phyloP scores from a whole-genome alignment of 2,797 vertebrate species.

The Melanotaenia boesemani region DNA sequence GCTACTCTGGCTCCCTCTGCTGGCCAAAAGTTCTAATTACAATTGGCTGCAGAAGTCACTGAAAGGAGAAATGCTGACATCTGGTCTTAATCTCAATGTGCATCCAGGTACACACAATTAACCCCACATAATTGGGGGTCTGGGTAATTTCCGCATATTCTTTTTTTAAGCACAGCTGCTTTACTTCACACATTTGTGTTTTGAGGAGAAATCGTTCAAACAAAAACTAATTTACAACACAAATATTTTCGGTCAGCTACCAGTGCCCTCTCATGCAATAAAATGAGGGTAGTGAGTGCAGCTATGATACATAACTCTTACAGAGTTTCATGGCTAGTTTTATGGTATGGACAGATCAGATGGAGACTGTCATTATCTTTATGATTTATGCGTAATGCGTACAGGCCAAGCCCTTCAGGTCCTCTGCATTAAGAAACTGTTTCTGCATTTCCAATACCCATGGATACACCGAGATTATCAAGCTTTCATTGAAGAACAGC shows the following conservation, averaged over 20 bases:
- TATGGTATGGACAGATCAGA: background rate
- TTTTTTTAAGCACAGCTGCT: slow-evolving; percentile 50
- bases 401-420: background rate
- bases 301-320: background rate
- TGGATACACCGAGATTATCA: slow-evolving; percentile 23
- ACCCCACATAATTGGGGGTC: slow-evolving; percentile 43
- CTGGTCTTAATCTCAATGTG: slow-evolving; percentile 56
- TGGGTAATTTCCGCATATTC: slow-evolving; percentile 41
- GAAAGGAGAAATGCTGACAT: slow-evolving; percentile 45
- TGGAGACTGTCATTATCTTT: background rate
- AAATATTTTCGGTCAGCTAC: slow-evolving; percentile 21
- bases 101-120: slow-evolving; percentile 48
- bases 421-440: background rate
- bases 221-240: slow-evolving; percentile 23
- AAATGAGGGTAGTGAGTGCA: background rate
- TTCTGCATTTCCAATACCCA: slow-evolving; percentile 10
- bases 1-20: slow-evolving; percentile 54
- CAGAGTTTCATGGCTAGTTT: slow-evolving; percentile 1
- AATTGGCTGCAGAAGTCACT: background rate
- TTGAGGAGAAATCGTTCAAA: slow-evolving; percentile 22
- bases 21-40: slow-evolving; percentile 34
- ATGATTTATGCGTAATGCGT: background rate
- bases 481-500: no score
- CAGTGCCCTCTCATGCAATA: slow-evolving; percentile 4
- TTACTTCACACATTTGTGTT: slow-evolving; percentile 36